Base-by-base conservation (phyloP, 2,888 invertebrate species). In the Chydorus sphaericus region DNA sequence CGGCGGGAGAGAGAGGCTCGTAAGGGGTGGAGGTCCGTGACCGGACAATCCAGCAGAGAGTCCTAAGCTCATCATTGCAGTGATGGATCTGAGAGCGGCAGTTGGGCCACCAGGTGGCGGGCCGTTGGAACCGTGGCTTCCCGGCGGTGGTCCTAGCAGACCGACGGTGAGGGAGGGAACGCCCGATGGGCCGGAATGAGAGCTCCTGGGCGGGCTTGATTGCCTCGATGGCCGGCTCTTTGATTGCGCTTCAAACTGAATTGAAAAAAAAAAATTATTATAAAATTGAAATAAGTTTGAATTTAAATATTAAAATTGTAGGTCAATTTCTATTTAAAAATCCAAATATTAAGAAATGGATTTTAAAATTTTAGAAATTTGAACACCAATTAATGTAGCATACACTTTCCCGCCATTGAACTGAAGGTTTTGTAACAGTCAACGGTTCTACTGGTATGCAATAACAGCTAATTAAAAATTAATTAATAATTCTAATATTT, bases 221-320 rank as follows among this genome's bases (percentile, higher is more conserved):
- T 86, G 82, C 48, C 89, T 88, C 20, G 84, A 80, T 30, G 89
- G 85, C 61, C 90, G 77, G 30, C 89, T 88, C 75, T 90, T 90
- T 62, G 88, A 89, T 71, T 90, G 87, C 68, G 90, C 87, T 73
- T 91, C 91, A 73, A 91, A 91, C 75, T 88, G 81, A 69, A 62
- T 65, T 58, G 53, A 63, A 55, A 59, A 51, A 20, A 44, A 37
- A 48, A 28, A n/a, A n/a, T n/a, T n/a, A n/a, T n/a, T n/a, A n/a
- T n/a, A n/a, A n/a, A n/a, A n/a, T n/a, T n/a, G n/a, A n/a, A n/a
- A n/a, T n/a, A 37, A 11, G 23, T 36, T 8, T 8, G 33, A 8
- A 33, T 33, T 10, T 14, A 33, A 33, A 14, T 33, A 10, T 33
- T 8, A 10, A 33, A 33, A 8, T 10, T 14, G 33, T 33, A 33